Conservation (phyloP, 2,888 invertebrate genomes). For the Parelbella ahira region DNA sequence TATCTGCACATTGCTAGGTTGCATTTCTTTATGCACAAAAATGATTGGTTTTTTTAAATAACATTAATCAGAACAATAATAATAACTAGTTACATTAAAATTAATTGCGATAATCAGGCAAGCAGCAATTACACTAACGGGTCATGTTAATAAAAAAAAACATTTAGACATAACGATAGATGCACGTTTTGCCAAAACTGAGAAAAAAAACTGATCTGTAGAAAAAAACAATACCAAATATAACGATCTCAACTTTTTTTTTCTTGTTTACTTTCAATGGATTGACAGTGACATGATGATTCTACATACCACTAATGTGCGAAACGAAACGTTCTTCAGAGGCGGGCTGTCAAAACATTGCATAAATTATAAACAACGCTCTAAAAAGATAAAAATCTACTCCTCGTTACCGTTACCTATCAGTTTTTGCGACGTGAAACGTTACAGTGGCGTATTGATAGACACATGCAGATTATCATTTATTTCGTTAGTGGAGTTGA, state of each 20-base stretch:
- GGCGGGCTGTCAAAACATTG: conserved; percentile 50
- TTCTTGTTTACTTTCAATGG: neutral
- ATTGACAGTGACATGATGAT: conserved; percentile 63
- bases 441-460: conserved; percentile 12
- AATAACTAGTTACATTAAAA: too few relatives aligned
- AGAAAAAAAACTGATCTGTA: too few relatives aligned
- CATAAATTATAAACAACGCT: conserved; percentile 29
- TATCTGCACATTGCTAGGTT: too few relatives aligned
- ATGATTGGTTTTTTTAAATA: too few relatives aligned
- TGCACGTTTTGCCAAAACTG: too few relatives aligned
- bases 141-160: too few relatives aligned
- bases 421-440: conserved; percentile 28
- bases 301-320: conserved; percentile 27
- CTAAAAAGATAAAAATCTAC: conserved; percentile 42
- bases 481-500: conserved; percentile 1
- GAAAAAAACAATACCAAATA: too few relatives aligned
- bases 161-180: too few relatives aligned
- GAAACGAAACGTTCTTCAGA: conserved; percentile 25
- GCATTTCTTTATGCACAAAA: too few relatives aligned
- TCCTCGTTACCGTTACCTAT: conserved; percentile 46
- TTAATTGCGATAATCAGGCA: too few relatives aligned
- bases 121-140: too few relatives aligned
- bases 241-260: neutral
- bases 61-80: too few relatives aligned
- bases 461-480: conserved; percentile 14